These are phyloP conservation scores for Cyprinodon tularosa DNA, from an alignment of 2,113 vertebrate genomes.

Conservation along the genomic window DNA sequence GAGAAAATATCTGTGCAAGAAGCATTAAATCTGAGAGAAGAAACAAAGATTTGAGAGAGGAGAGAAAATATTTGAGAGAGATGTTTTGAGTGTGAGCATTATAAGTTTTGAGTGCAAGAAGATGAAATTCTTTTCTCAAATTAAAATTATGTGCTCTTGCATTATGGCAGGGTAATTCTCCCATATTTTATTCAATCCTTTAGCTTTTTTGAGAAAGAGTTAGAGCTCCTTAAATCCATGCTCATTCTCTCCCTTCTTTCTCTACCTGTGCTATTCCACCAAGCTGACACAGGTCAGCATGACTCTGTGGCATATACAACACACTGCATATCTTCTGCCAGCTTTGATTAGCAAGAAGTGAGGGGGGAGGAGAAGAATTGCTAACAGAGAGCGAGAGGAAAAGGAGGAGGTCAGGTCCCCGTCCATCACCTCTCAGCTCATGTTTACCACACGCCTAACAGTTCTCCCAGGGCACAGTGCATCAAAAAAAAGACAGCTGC, in stretches of 20 bases:
- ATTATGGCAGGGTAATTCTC: no score
- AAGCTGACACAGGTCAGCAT: constrained; percentile 33
- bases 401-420: constrained; percentile 56
- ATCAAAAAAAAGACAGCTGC: constrained; percentile 42
- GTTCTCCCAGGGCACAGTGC: constrained; percentile 28
- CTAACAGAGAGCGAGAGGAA: constrained; percentile 68
- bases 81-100: no score
- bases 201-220: neutral
- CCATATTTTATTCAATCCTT: neutral
- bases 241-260: neutral
- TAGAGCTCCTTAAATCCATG: neutral
- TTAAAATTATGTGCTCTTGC: no score
- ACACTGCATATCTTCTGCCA: constrained; percentile 54
- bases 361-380: constrained; percentile 37
- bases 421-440: constrained; percentile 65
- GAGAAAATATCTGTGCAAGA: no score
- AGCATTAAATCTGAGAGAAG: no score
- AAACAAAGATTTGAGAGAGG: no score
- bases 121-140: no score
- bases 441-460: constrained; percentile 33
- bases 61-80: no score
- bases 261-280: constrained; percentile 15
- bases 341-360: constrained; percentile 57
- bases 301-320: constrained; percentile 31
- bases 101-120: no score